Percentiles rank a stretch among this genome's conserved stretches.
Conservation (phyloP, 2,888 invertebrate species). For the Dynastes maya region DNA sequence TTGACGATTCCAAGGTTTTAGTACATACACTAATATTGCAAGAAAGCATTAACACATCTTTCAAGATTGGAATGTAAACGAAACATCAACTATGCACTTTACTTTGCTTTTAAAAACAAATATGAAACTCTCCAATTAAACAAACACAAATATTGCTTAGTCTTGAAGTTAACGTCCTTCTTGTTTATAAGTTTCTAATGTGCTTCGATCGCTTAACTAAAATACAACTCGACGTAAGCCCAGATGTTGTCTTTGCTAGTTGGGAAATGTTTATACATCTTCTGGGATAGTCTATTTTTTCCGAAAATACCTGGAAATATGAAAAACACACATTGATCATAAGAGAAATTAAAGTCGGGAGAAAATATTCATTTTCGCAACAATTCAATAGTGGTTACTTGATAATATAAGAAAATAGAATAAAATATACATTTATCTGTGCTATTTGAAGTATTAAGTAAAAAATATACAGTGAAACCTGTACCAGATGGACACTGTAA, state of each 20-base stretch:
- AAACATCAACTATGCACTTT: background rate
- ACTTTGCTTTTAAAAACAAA: conserved; percentile 5
- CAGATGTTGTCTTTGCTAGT: conserved; percentile 84
- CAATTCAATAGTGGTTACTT: too few relatives aligned
- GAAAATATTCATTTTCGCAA: too few relatives aligned
- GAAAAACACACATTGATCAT: background rate
- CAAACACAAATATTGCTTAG: conserved; percentile 36
- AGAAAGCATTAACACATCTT: background rate
- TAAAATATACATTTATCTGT: too few relatives aligned
- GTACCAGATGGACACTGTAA: too few relatives aligned
- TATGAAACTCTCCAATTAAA: background rate
- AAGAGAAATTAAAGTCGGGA: background rate
- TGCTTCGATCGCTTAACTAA: conserved; percentile 74
- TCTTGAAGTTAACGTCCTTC: conserved; percentile 19
- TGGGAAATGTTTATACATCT: conserved; percentile 86
- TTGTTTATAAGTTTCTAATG: conserved; percentile 67
- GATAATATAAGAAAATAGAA: too few relatives aligned
- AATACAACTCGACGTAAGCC: conserved; percentile 86
- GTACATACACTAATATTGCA: conserved; percentile 4
- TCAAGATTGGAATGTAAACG: conserved; percentile 36
- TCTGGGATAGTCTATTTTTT: conserved; percentile 87
- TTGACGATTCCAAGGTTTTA: too few relatives aligned
- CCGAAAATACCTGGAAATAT: conserved; percentile 82
- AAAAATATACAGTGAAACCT: too few relatives aligned
- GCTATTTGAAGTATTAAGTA: too few relatives aligned